A percentile compares a stretch with the other conserved stretches of the same genome.
Evolutionary conservation across 2,113 vertebrate species (phyloP).

Genomic region (Saccopteryx bilineata): DNA sequence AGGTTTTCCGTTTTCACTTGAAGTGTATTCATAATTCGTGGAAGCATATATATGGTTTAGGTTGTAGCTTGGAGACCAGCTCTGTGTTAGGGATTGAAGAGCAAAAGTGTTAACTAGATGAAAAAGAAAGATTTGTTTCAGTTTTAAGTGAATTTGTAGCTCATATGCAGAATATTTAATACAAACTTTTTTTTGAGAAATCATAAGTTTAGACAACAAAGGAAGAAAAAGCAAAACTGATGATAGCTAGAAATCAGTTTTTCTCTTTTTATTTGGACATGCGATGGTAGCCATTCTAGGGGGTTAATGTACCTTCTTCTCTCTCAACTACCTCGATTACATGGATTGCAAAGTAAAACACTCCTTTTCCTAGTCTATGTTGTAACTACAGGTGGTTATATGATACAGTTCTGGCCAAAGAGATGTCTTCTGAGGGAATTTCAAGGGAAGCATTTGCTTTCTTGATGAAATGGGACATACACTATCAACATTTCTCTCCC

Average conservation of each 20-base stretch:
- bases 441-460: not conserved
- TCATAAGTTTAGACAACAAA: not conserved
- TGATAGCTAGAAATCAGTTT: not conserved
- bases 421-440: not conserved
- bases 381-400: not conserved
- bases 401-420: not conserved
- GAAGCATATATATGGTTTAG: not conserved
- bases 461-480: not conserved
- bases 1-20: not conserved
- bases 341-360: not conserved
- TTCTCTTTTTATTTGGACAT: not conserved
- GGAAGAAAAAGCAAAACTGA: not conserved
- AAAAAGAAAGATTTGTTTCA: not conserved
- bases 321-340: not conserved
- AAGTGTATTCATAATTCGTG: not conserved
- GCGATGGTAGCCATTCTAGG: not conserved
- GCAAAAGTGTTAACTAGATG: not conserved
- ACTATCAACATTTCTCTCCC: not conserved
- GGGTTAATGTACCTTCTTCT: not conserved
- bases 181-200: not conserved
- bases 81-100: not conserved
- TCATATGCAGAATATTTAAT: not conserved
- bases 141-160: slow-evolving; percentile 33
- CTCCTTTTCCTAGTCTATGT: not conserved
- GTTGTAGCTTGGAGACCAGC: not conserved